phyloP scores from a whole-genome alignment of 2,113 vertebrate genomes.

The Peucedramus taeniatus region DNA sequence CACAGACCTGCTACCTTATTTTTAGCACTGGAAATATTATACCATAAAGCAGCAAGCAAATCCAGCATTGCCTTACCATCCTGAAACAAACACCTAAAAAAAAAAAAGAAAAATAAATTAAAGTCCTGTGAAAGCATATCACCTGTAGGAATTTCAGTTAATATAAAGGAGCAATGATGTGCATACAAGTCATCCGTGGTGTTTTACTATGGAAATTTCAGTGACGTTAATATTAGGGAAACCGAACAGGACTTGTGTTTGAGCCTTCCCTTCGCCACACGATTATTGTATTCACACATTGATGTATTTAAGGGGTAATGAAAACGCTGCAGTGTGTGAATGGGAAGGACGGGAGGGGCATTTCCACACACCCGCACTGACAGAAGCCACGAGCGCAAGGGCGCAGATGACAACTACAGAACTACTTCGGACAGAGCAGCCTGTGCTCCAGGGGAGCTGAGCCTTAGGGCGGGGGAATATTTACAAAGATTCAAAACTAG shows the following conservation, averaged over 20 bases:
- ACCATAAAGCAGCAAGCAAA: background rate
- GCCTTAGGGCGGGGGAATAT: accelerated
- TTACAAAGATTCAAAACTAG: accelerated
- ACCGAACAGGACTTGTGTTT: accelerated
- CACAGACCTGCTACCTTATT: background rate
- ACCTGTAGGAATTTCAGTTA: background rate
- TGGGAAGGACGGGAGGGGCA: accelerated
- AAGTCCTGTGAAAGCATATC: background rate
- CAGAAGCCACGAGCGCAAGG: accelerated
- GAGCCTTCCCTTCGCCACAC: background rate
- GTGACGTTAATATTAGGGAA: accelerated
- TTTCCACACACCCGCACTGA: background rate
- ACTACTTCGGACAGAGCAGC: accelerated
- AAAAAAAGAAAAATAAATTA: background rate
- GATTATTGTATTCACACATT: accelerated
- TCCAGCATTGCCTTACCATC: conserved; percentile 82
- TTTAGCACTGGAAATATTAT: conserved; percentile 47
- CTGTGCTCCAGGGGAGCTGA: accelerated
- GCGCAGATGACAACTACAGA: accelerated
- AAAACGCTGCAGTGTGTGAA: accelerated
- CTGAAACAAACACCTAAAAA: conserved; percentile 90
- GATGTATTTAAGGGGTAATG: accelerated
- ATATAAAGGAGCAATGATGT: background rate
- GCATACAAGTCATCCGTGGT: accelerated
- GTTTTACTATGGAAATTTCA: background rate